Evolutionary conservation across 2,888 invertebrate genomes (phyloP).

Genomic region (Drosophila mercatorum): DNA sequence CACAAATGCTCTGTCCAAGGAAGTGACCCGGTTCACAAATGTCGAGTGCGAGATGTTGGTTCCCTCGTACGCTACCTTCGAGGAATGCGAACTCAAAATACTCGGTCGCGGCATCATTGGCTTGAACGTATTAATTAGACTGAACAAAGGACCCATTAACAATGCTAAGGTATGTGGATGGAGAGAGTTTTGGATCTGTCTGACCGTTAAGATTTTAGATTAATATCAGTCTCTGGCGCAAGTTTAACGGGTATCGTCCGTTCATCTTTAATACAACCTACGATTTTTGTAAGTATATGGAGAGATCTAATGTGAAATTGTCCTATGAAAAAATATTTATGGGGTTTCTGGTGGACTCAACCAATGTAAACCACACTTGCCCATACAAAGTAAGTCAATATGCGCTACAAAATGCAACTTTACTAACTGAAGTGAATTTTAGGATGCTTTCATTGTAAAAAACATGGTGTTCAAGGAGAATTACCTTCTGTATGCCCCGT

Average conservation of each 20-base stretch:
- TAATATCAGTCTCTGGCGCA: slow-evolving; percentile 15
- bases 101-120: slow-evolving; percentile 17
- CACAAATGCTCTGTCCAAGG: background rate
- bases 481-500: fast-evolving
- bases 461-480: background rate
- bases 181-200: background rate
- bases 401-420: background rate
- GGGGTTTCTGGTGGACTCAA: background rate
- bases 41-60: slow-evolving; percentile 28
- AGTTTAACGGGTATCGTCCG: slow-evolving; percentile 29
- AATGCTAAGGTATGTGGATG: slow-evolving; percentile 15
- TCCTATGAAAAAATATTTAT: background rate
- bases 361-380: slow-evolving; percentile 29
- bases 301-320: background rate
- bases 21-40: slow-evolving; percentile 7
- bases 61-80: background rate
- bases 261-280: slow-evolving; percentile 24
- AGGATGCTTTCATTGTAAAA: background rate
- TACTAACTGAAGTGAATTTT: background rate
- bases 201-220: background rate
- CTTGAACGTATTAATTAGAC: background rate
- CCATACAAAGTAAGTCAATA: slow-evolving; percentile 17
- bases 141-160: background rate
- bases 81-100: slow-evolving; percentile 25
- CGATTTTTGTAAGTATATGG: slow-evolving; percentile 27